Conservation (phyloP, 2,113 vertebrate species). For the Turnix velox region DNA sequence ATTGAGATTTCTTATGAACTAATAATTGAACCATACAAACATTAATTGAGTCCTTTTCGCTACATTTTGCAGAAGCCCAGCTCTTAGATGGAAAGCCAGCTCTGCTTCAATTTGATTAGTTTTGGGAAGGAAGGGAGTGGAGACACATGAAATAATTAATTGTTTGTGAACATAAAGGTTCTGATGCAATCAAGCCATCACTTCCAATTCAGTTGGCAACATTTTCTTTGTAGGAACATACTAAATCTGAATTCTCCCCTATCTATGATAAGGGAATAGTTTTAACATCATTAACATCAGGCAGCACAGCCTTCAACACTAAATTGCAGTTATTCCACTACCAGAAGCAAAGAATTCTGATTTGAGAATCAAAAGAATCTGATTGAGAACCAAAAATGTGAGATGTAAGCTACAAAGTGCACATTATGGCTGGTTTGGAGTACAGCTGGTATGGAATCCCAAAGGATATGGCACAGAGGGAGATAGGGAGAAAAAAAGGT, state of each 20-base stretch:
- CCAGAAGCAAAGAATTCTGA: not conserved
- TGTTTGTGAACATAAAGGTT: not conserved
- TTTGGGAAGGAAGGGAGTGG: not conserved
- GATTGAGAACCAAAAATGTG: not conserved
- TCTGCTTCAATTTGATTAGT: not conserved
- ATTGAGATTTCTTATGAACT: not conserved
- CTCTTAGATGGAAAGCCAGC: not conserved
- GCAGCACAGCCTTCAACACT: not conserved
- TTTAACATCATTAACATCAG: not conserved
- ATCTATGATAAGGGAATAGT: not conserved
- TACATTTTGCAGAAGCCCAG: not conserved
- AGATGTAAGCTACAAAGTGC: not conserved
- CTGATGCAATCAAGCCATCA: not conserved
- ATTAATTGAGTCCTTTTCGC: not conserved
- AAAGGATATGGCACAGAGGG: not conserved
- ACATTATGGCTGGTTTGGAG: not conserved
- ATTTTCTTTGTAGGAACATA: not conserved
- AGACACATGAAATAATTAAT: not conserved
- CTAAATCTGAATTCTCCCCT: not conserved
- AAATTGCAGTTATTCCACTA: not conserved
- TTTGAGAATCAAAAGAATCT: not conserved
- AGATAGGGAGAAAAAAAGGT: not conserved
- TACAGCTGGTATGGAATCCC: too few relatives aligned
- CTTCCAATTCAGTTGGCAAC: not conserved
- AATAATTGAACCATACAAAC: not conserved